Evolutionary conservation across 2,888 invertebrate species (phyloP), one percentile per base, ranked within the genome.

Genomic region (Epiblema foenella): DNA sequence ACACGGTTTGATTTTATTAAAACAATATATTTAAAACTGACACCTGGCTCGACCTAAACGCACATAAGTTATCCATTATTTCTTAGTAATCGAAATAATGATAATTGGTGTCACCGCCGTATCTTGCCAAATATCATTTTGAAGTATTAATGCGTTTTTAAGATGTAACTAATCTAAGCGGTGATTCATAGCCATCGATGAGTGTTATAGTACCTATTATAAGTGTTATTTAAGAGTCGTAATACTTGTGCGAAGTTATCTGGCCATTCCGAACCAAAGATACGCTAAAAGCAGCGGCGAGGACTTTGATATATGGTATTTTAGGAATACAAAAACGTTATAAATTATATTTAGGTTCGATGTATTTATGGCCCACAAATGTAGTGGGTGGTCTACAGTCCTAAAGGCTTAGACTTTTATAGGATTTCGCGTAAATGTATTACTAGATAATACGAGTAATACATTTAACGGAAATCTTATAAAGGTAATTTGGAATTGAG

Each of bases 221-320:
- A 56, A 54, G 46, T 71, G 59, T 63, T n/a, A n/a, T 57, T 60
- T 67, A 60, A 59, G 70, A 56, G 49, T 29, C 12, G 57, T 59
- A 42, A 33, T 58, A 37, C 59, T 58, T 69, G 39, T 63, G 72
- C 69, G 63, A 70, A 67, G 66, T 52, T 67, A 71, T 71, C 69
- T 57, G 12, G 29, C 46, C 66, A 58, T 72, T 75, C 73, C 72
- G 75, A 78, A 79, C 74, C 67, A 63, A 66, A 81, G 81, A 81
- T 82, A 81, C 76, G 79, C 78, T 81, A 81, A 81, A 81, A 81
- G 81, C 81, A 73, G 74, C 73, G 71, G 76, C 79, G 77, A 76
- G 42, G 52, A 65, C 58, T 68, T 58, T 59, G 70, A 60, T 70
- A 66, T n/a, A 59, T 59, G 42, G 59, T 56, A 20, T 60, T 66